Base-by-base conservation (phyloP, 2,888 invertebrate species). In the Dryadula phaetusa region DNA sequence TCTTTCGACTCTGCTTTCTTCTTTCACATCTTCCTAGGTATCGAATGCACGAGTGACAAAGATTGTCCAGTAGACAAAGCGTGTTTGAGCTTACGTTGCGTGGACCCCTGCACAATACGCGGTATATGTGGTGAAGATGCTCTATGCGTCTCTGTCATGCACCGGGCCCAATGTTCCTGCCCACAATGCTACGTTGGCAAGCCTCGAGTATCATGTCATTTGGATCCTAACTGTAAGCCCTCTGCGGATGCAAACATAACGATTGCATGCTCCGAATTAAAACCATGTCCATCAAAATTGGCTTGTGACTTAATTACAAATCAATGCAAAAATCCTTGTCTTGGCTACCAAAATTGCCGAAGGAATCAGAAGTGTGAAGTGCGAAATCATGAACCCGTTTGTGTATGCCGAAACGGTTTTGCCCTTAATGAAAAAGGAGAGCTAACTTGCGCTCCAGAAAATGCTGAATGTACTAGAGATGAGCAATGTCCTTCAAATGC, bases 21-120 rank as follows among this genome's bases (percentile, higher is more conserved):
- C 92, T 93, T 93, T 92, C 92, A 90, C 87, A 88, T 92, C 92
- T 92, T 93, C 93, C 87, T 93, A 95, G 96, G 96, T 94, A 95
- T 95, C 94, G 96, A 97, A 95, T 98, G 98, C 94, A 95, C 95
- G 94, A 95, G 95, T 92, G 97, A 98, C 94, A 94, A 95, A 94
- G 97, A 97, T 94, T 98, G 98, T 93, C 95, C 97, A 77, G 96
- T 96, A 93, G 97, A 98, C 93, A 96, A 97, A 94, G 96, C 97
- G 87, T 98, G 98, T 94, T 95, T 97, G 92, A 96, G 96, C 93
- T 95, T 96, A 91, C 96, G 96, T 93, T 98, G 98, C 92, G 95
- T 96, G 91, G 97, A 98, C 92, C 98, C 98, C 75, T 98, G 98
- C 93, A 95, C 95, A 82, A 94, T 97, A 83, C 95, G 97, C 79